Evolutionary conservation across 2,113 vertebrate genomes (phyloP).

Genomic region (Hypanus sabinus): DNA sequence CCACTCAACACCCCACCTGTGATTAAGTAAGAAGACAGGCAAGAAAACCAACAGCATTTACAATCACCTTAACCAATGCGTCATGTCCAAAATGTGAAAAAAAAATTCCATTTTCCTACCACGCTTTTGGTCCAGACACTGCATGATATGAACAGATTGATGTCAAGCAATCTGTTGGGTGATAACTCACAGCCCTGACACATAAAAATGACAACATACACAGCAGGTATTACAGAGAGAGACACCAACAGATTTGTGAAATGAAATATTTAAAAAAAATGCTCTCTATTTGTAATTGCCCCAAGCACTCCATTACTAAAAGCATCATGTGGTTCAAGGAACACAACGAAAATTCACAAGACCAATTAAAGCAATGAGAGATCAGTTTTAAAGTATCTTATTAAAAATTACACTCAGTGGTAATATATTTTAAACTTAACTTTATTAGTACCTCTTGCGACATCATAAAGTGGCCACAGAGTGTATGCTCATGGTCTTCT

Average conservation of each 20-base stretch:
- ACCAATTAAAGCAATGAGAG: not conserved
- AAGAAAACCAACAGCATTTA: not conserved
- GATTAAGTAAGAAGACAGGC: not conserved
- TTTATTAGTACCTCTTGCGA: too few relatives aligned
- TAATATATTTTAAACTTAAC: too few relatives aligned
- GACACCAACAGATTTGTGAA: not conserved
- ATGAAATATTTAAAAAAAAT: not conserved
- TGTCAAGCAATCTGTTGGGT: not conserved
- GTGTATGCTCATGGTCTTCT: too few relatives aligned
- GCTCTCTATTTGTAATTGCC: not conserved
- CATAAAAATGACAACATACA: not conserved
- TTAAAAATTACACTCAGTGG: not conserved
- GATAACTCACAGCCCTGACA: not conserved
- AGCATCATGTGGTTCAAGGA: not conserved
- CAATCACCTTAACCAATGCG: not conserved
- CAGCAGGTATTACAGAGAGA: not conserved
- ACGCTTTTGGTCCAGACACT: not conserved
- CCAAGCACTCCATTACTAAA: not conserved
- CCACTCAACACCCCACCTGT: not conserved
- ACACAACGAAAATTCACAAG: not conserved
- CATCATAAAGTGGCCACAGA: too few relatives aligned
- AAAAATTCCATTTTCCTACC: not conserved
- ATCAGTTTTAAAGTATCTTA: not conserved
- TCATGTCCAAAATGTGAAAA: not conserved
- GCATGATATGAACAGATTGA: not conserved